Evolutionary conservation across 2,888 invertebrate genomes (phyloP).

Genomic region (Hetaerina titia): DNA sequence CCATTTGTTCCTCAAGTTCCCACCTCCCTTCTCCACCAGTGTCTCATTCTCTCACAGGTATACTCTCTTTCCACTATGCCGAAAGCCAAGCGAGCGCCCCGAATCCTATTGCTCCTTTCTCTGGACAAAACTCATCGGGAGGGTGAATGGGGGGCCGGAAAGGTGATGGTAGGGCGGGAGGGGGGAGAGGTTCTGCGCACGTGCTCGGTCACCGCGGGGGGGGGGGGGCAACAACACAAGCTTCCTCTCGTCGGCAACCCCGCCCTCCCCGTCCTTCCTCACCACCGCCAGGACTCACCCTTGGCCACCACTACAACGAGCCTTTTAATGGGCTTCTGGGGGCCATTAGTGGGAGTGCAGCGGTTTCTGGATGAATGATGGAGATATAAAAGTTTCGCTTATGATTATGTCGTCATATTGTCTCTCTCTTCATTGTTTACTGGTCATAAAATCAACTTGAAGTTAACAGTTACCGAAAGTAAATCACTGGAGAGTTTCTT

Average conservation of each 20-base stretch:
- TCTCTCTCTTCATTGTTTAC: no score
- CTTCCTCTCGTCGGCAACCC: constrained; percentile 20
- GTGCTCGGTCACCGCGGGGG: constrained; percentile 50
- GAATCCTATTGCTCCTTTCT: not conserved
- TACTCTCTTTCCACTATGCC: no score
- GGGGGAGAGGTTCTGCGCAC: constrained; percentile 25
- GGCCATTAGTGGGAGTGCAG: not conserved
- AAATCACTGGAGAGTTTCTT: no score
- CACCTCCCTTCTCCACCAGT: no score
- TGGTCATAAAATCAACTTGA: no score
- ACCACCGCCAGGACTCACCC: not conserved
- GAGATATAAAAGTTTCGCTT: not conserved
- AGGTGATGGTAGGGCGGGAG: no score
- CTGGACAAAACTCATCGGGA: not conserved
- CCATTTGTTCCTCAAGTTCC: no score
- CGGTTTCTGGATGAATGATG: not conserved
- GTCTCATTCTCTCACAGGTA: no score
- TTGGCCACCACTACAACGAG: not conserved
- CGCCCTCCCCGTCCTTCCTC: not conserved
- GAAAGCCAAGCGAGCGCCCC: not conserved
- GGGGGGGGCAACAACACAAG: not conserved
- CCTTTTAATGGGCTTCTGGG: not conserved
- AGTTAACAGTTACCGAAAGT: no score
- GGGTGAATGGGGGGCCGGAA: not conserved
- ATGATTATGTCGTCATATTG: no score